Evolutionary conservation across 2,888 invertebrate species (phyloP).

Genomic region (Amiota communis): DNA sequence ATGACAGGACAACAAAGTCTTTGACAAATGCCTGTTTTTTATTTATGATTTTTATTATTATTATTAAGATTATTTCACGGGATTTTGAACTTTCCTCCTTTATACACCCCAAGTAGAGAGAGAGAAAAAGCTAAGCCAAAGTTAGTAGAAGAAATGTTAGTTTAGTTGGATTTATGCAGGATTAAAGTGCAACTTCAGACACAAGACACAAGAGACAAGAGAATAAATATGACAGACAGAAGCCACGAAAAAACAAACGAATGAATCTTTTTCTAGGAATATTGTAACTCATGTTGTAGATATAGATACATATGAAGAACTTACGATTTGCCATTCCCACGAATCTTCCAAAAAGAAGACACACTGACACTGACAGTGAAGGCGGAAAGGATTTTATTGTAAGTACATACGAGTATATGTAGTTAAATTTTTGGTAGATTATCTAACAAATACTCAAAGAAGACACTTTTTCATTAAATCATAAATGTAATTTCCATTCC

Average conservation of each 20-base stretch:
- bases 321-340: not conserved
- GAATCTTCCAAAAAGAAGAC: too few species aligned
- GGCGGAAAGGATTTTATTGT: not conserved
- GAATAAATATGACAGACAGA: not conserved
- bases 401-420: too few species aligned
- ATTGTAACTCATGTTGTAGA: slow-evolving; percentile 2
- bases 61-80: not conserved
- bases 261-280: slow-evolving; percentile 8
- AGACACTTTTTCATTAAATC: not conserved
- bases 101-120: too few species aligned
- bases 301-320: not conserved
- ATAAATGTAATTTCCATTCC: too few species aligned
- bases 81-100: not conserved
- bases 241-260: not conserved
- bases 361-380: not conserved
- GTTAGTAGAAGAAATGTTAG: slow-evolving; percentile 9
- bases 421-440: not conserved
- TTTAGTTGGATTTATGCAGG: slow-evolving; percentile 10
- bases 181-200: slow-evolving; percentile 19
- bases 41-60: slow-evolving; percentile 20
- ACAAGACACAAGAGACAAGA: not conserved
- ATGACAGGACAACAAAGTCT: slow-evolving; percentile 3
- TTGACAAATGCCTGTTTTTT: slow-evolving; percentile 4
- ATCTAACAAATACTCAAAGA: too few species aligned
- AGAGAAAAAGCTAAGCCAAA: not conserved